Conservation (phyloP, 1,140 invertebrate genomes). For the Sycophila sp. region DNA sequence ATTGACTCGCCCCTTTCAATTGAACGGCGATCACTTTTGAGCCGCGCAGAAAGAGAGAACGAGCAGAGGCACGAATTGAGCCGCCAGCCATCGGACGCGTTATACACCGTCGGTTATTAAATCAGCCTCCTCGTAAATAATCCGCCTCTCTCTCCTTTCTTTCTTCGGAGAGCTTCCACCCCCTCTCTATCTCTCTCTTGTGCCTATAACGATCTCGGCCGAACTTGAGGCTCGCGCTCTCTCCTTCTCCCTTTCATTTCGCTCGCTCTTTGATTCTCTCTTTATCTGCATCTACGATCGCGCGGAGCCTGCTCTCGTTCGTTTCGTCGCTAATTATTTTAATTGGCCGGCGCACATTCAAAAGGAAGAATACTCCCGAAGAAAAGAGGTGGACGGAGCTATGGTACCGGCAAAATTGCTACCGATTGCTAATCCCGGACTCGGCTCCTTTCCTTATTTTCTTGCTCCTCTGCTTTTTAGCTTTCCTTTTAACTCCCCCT, state of each 20-base stretch:
- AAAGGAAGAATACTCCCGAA: constrained; percentile 50
- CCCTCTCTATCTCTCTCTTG: constrained; percentile 20
- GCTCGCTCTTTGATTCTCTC: constrained; percentile 21
- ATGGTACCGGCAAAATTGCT: constrained; percentile 21
- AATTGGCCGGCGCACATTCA: constrained; percentile 62
- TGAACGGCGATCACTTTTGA: constrained; percentile 23
- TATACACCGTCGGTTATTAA: constrained; percentile 55
- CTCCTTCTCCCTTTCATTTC: not conserved
- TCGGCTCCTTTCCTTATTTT: constrained; percentile 30
- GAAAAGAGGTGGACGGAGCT: not conserved
- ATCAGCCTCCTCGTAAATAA: constrained; percentile 58
- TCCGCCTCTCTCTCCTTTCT: constrained; percentile 38
- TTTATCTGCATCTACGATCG: constrained; percentile 57
- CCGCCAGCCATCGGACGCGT: constrained; percentile 35
- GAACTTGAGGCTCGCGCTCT: too few species aligned
- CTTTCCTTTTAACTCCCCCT: not conserved
- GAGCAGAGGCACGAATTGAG: not conserved
- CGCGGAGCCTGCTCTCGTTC: constrained; percentile 53
- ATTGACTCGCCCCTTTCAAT: constrained; percentile 38
- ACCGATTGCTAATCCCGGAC: constrained; percentile 50
- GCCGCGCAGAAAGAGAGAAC: not conserved
- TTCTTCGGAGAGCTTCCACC: constrained; percentile 20
- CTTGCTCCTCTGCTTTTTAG: not conserved
- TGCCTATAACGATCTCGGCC: not conserved
- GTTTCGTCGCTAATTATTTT: constrained; percentile 64